These are phyloP conservation scores for Cremastobaeus sp. DNA, from an alignment of 2,888 invertebrate species.

Conservation along the genomic window DNA sequence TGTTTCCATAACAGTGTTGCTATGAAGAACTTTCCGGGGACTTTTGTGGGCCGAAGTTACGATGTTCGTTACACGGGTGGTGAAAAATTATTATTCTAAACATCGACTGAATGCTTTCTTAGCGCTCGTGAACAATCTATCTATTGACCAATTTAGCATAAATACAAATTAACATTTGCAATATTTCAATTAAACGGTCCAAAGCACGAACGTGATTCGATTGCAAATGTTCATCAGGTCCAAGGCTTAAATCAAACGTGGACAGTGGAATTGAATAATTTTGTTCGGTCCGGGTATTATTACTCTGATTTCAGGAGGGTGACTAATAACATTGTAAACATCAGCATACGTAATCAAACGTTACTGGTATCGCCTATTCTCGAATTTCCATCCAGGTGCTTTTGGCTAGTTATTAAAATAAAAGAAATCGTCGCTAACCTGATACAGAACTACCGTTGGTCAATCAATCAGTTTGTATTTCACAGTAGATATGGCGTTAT, in stretches of 20 bases:
- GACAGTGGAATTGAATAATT: slow-evolving; percentile 32
- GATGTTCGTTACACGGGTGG: no score
- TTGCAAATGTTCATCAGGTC: not conserved
- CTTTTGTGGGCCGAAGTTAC: no score
- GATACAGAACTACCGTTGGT: slow-evolving; percentile 52
- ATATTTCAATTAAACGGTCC: no score
- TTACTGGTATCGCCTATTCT: slow-evolving; percentile 32
- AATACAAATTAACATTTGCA: no score
- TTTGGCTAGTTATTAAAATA: slow-evolving; percentile 44
- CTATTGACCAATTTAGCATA: no score
- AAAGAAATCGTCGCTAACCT: slow-evolving; percentile 51
- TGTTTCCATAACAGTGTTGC: no score
- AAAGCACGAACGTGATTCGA: no score
- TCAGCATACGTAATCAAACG: slow-evolving; percentile 36
- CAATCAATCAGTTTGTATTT: slow-evolving; percentile 69
- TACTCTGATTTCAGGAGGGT: slow-evolving; percentile 22
- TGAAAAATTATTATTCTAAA: no score
- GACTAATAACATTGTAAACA: slow-evolving; percentile 45
- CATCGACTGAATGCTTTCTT: no score
- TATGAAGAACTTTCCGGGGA: no score
- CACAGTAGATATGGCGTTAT: slow-evolving; percentile 73
- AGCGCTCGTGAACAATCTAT: no score
- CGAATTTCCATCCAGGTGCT: slow-evolving; percentile 47
- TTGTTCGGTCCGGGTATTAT: slow-evolving; percentile 15
- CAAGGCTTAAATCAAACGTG: slow-evolving; percentile 30